Base-by-base conservation (phyloP, 1,140 invertebrate genomes). In the Papilio machaon region DNA sequence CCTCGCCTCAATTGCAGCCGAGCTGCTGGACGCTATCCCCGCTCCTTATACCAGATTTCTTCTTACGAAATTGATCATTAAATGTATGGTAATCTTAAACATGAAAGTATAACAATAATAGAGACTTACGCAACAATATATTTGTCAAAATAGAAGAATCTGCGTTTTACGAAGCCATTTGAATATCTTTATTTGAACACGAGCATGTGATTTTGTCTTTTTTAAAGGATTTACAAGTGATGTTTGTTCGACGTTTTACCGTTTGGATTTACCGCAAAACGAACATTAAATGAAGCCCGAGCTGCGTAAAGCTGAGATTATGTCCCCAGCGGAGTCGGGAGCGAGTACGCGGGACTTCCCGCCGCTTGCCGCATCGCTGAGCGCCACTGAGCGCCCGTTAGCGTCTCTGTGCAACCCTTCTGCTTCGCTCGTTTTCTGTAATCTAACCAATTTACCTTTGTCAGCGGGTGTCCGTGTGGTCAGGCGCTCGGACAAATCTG, bases 391-490 rank as follows among this genome's bases (percentile, higher is more conserved):
- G 52, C 52, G 52, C 5, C 52, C 15, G 23, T 30, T 9, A 43
- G 30, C 30, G 67, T 10, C 70, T 2, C 70, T 43, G 38, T 6
- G 64, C 64, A 35, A 67, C 64, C 64, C 64, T 67, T 67, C 64
- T 35, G 30, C 64, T 30, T 67, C 64, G 64, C 64, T 30, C 46
- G 73, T 23, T 46, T n/a, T 13, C 35, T 73, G 73, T 75, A 75
- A 75, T 75, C 43, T 52, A 1, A 75, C 73, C 73, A 52, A 52
- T 75, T 75, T 75, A 75, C 73, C 73, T 75, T 23, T 52, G 46
- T 75, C 73, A 75, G 73, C 46, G 46, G 10, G 73, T 19, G 46
- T 47, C 10, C 19, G 19, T 19, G 46, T 35, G 54, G 17, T 58
- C 54, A 38, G 35, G 10, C n/a, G n/a, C 10, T 35, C n/a, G 70